Base-by-base conservation (phyloP, 2,888 invertebrate genomes). In the Agrochola lychnidis region DNA sequence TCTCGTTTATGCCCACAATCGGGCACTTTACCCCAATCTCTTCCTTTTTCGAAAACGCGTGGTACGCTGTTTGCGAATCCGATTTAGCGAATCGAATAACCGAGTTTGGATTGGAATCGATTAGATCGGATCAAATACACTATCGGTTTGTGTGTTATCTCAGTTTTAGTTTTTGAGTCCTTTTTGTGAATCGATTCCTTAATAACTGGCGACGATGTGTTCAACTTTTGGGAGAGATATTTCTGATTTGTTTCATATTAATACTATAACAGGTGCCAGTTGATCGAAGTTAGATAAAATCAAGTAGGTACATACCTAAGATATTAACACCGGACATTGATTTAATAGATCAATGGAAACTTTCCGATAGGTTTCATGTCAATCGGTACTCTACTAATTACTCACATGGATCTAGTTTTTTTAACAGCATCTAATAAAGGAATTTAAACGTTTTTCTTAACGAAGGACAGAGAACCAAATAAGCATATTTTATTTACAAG, bases 1-100 rank as follows among this genome's bases (percentile, higher is more conserved):
- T 88, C 84, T 77, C 87, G 88, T 82, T 86, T 89, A 80, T 88
- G 89, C 85, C 85, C 85, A 81, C 84, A 87, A 87, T 84, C 88
- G 89, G 88, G 78, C 76, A 42, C 79, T 85, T 90, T 89, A 91
- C 92, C 92, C 91, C 88, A 88, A 87, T 82, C 79, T 82, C 85
- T 89, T 83, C 91, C 92, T 91, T 90, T 93, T 93, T 92, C 70
- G 91, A 92, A 88, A 88, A 87, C 81, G 92, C 92, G 93, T 93
- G 92, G 93, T 92, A 88, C 88, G 88, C 84, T 89, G 80, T 86
- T 89, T 89, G 85, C 79, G 81, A 76, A 87, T 82, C 85, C 82
- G 87, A 89, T 89, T 89, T 79, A 77, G 78, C 79, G 82, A 83
- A 86, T 87, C 86, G 82, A 83, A 84, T 86, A 86, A 81, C 81